Evolutionary conservation across 2,888 invertebrate species (phyloP).

Genomic region (Seira musarum): DNA sequence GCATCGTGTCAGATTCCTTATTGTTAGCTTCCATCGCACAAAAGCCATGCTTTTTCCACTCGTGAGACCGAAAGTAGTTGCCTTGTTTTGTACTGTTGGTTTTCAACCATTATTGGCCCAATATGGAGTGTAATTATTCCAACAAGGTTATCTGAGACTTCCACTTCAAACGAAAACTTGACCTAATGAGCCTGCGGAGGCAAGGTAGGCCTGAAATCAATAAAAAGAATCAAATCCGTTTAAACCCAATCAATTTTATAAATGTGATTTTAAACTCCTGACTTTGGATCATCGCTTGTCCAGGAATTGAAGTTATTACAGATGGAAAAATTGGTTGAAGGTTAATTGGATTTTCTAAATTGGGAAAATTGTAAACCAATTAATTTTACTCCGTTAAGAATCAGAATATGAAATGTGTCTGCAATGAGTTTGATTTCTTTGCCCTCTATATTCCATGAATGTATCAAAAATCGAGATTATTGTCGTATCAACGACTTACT

Average conservation of each 20-base stretch:
- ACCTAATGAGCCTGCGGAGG: slow-evolving; percentile 64
- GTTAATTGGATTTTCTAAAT: too few species aligned
- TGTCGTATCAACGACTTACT: too few species aligned
- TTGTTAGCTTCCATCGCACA: slow-evolving; percentile 52
- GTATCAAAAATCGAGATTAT: slow-evolving; percentile 65
- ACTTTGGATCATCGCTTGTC: too few species aligned
- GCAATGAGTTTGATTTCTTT: background rate
- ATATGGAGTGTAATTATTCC: slow-evolving; percentile 52
- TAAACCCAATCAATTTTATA: too few species aligned
- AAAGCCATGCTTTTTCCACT: slow-evolving; percentile 68
- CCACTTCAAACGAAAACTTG: slow-evolving; percentile 66
- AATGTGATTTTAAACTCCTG: too few species aligned
- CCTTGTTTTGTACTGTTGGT: slow-evolving; percentile 63
- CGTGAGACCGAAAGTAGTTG: slow-evolving; percentile 67
- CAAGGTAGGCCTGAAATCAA: slow-evolving; percentile 62
- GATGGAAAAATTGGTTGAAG: too few species aligned
- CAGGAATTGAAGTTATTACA: too few species aligned
- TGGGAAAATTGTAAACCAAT: too few species aligned
- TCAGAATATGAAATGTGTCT: too few species aligned
- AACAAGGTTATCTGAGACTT: slow-evolving; percentile 61
- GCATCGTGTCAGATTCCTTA: slow-evolving; percentile 62
- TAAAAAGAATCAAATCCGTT: background rate
- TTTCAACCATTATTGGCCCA: slow-evolving; percentile 67
- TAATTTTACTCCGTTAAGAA: too few species aligned
- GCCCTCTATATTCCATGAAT: slow-evolving; percentile 68